Base-by-base conservation (phyloP, 2,888 invertebrate species). In the Polyommatus iphigenia region DNA sequence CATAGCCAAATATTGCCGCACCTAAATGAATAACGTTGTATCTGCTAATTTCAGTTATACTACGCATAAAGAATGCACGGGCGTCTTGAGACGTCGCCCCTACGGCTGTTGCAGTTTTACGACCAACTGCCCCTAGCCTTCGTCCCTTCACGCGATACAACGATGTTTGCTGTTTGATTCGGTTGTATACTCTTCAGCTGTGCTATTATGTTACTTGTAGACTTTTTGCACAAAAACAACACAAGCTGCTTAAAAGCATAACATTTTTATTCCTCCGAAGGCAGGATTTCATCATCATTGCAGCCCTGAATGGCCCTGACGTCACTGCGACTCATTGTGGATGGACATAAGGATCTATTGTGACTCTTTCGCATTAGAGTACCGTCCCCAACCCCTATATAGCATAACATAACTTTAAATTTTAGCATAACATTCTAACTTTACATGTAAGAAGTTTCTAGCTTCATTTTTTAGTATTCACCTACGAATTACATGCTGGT, bases 31-130 rank as follows among this genome's bases (percentile, higher is more conserved):
- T 15, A 72, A 18, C 5, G 41, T 2, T 77, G 5, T 54, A 77
- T 80, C 79, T 86, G 78, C 36, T 57, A 20, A 78, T 78, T 79
- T 73, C 13, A 10, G 76, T 50, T 88, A 81, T 88, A 85, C 91
- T 89, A 79, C 77, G 71, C 46, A 84, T 87, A 89, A 91, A 91
- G 92, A 93, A 93, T 93, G 92, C 93, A 93, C 88, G 87, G 85
- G 83, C 90, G 91, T 91, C 93, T 93, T 91, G 90, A 93, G 93
- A 91, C 90, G 89, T 87, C 87, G 87, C 92, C 92, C 90, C 88
- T 86, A 88, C 89, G 88, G 87, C 83, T 85, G 87, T 86, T 93
- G 93, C 93, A 93, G 91, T 90, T 94, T 94, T 92, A 94, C 91
- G 93, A 93, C 85, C 86, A 84, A 85, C 85, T 88, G 89, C 92